phyloP scores from a whole-genome alignment of 2,888 invertebrate species.

The Ochropleura leucogaster region DNA sequence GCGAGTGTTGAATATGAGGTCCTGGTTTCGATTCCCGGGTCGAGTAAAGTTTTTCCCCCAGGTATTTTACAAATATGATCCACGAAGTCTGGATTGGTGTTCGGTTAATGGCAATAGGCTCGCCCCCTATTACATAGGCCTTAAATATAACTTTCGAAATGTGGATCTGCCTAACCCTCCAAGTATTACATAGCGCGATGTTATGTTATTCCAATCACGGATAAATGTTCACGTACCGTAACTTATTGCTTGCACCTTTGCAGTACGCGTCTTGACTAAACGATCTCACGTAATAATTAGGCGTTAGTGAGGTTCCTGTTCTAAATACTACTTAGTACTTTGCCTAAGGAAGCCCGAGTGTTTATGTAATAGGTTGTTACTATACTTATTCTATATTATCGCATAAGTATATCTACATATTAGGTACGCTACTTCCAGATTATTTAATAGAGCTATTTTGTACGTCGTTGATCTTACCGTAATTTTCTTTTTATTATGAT shows the following conservation, averaged over 20 bases:
- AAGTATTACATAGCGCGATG: too few species aligned
- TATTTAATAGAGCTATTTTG: constrained; percentile 26
- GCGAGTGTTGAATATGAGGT: too few species aligned
- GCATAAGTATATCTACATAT: constrained; percentile 20
- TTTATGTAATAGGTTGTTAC: constrained; percentile 29
- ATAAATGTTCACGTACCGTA: constrained; percentile 24
- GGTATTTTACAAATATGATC: too few species aligned
- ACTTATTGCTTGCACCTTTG: constrained; percentile 52
- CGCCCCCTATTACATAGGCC: too few species aligned
- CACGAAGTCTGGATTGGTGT: too few species aligned
- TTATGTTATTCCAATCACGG: constrained; percentile 17
- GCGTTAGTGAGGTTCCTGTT: constrained; percentile 12
- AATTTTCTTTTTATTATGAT: constrained; percentile 12
- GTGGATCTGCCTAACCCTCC: too few species aligned
- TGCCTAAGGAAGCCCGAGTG: constrained; percentile 1
- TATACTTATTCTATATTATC: constrained; percentile 28
- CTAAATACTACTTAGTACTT: constrained; percentile 4
- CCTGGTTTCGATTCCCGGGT: too few species aligned
- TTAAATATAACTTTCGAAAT: too few species aligned
- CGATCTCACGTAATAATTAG: constrained; percentile 2
- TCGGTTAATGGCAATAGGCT: too few species aligned
- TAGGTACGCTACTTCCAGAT: constrained; percentile 25
- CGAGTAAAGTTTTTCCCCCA: too few species aligned
- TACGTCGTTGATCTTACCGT: constrained; percentile 16
- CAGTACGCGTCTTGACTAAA: constrained; percentile 46